Evolutionary conservation across 2,797 vertebrate genomes (phyloP), one percentile per base, ranked within the genome.

Genomic region (Pangasius mekongensis): DNA sequence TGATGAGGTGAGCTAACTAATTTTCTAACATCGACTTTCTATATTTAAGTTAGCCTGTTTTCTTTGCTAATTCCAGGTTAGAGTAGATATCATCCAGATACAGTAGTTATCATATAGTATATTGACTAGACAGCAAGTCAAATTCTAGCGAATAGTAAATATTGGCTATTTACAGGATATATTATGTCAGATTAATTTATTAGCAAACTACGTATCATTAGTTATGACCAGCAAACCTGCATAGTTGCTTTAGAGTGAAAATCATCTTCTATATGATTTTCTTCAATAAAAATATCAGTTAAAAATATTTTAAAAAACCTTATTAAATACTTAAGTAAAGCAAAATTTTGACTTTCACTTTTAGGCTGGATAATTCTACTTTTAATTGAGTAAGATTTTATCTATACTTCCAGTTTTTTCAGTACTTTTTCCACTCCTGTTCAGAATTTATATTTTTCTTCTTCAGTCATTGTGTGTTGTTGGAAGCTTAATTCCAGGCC

Each of bases 401-500:
- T 36, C 52, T 81, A 39, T 14, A 60, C 5, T 24, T 82, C 39
- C 78, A 39, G 10, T 62, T 64, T 52, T 52, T 18, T 16, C 9
- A 30, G 14, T n/a, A 8, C 8, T 33, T 11, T 58, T 56, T 5
- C 77, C 76, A 54, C n/a, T 10, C 3, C 71, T 49, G 24, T 49
- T 49, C 27, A 9, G 6, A 47, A 52, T 4, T 77, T 33, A 18
- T 56, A 56, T 33, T 80, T 80, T 80, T 36, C 52, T 56, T 80
- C 14, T 78, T 58, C 20, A 14, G 33, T 81, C 56, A 18, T 5
- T 58, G 18, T 58, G 30, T 58, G 8, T 22, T 54, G 11, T 5
- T 47, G 14, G 58, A 89, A 77, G 62, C 78, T 87, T 88, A 64
- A 81, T 85, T 88, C 67, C 56, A 82, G n/a, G 22, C 47, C 47